Conservation (phyloP, 2,888 invertebrate species). For the Drosophila kanekoi region DNA sequence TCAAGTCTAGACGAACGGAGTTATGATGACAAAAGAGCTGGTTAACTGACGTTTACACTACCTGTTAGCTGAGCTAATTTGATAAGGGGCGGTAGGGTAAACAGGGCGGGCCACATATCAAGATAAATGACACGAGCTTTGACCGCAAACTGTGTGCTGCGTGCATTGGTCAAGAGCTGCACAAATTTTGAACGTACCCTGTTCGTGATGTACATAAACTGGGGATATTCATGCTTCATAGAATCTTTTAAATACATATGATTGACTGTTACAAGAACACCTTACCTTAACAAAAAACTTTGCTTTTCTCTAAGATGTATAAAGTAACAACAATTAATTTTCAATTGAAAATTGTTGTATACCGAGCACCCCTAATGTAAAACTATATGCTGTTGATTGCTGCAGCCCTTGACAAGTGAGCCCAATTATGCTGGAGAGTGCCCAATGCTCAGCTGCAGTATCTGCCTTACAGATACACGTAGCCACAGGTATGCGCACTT, state of each 20-base stretch:
- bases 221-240: constrained; percentile 1
- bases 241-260: no score
- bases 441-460: constrained; percentile 26
- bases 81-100: constrained; percentile 6
- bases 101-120: constrained; percentile 35
- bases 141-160: constrained; percentile 38
- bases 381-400: background rate
- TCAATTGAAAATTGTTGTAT: background rate
- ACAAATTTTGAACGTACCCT: constrained; percentile 5
- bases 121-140: constrained; percentile 64
- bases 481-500: constrained; percentile 7
- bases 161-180: constrained; percentile 20
- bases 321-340: background rate
- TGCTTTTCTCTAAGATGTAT: background rate
- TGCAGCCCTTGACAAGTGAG: constrained; percentile 18
- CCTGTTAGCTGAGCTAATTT: constrained; percentile 62
- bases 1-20: constrained; percentile 39
- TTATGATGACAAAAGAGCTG: constrained; percentile 60
- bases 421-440: constrained; percentile 34
- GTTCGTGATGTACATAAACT: constrained; percentile 16
- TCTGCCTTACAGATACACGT: background rate
- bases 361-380: constrained; percentile 1
- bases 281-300: no score
- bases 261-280: no score
- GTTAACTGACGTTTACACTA: constrained; percentile 66